Conservation (phyloP, 92 coral and sea anemone genomes). For the Bergia puertoricense region DNA sequence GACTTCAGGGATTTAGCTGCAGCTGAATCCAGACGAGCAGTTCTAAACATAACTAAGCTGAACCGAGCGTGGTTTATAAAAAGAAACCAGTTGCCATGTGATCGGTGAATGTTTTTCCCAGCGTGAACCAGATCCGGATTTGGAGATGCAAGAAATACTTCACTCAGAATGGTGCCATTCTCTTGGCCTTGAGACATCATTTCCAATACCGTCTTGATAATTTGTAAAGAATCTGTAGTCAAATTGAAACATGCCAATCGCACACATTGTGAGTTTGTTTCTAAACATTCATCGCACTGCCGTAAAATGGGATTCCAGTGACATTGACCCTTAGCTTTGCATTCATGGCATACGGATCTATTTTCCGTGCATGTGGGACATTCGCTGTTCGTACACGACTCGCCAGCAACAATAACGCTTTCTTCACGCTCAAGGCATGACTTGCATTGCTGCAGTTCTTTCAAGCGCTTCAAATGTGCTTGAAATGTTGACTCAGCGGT, state of each 20-base stretch:
- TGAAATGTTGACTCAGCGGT: no score
- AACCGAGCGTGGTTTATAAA: background rate
- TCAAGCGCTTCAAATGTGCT: no score
- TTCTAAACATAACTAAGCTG: background rate
- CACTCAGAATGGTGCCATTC: background rate
- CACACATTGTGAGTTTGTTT: background rate
- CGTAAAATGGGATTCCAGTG: constrained; percentile 42
- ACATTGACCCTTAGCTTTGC: constrained; percentile 27
- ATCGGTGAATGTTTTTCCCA: background rate
- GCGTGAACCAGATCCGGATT: background rate
- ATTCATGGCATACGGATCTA: constrained; percentile 11
- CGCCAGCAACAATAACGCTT: no score
- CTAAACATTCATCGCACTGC: background rate
- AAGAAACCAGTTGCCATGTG: background rate
- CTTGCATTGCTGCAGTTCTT: no score
- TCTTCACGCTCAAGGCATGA: no score
- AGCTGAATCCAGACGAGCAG: background rate
- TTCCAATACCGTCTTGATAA: background rate
- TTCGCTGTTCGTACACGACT: no score
- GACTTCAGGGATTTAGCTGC: background rate
- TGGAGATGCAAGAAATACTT: background rate
- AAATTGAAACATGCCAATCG: background rate
- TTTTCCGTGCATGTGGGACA: no score
- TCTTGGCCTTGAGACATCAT: background rate
- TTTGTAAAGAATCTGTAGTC: background rate